Percentiles rank a stretch among this genome's conserved stretches.
These are phyloP conservation scores for Rosalia funebris DNA, from an alignment of 2,888 invertebrate species.

Conservation along the genomic window DNA sequence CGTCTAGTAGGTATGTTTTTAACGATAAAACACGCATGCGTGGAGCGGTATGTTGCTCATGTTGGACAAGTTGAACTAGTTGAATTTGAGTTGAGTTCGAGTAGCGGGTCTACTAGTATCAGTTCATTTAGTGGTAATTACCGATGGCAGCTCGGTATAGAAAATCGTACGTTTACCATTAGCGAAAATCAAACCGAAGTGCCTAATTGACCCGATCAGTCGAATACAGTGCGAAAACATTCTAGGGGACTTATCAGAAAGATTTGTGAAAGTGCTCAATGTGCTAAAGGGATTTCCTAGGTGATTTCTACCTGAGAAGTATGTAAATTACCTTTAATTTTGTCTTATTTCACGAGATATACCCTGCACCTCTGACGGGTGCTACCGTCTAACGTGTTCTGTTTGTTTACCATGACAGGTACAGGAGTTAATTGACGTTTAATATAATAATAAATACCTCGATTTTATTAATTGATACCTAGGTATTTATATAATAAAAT, in stretches of 20 bases:
- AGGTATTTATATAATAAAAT: conserved; percentile 38
- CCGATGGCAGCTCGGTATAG: conserved; percentile 19
- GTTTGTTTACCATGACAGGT: conserved; percentile 5
- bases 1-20: too few relatives aligned
- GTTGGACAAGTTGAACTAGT: conserved; percentile 25
- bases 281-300: conserved; percentile 41
- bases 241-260: conserved; percentile 2
- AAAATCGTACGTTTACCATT: conserved; percentile 6
- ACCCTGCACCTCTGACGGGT: conserved; percentile 1
- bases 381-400: conserved; percentile 11
- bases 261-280: conserved; percentile 27
- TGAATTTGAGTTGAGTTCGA: conserved; percentile 30
- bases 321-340: conserved; percentile 33
- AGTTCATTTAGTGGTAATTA: conserved; percentile 20
- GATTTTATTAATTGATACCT: not conserved
- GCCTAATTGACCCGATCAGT: conserved; percentile 9
- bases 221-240: conserved; percentile 11
- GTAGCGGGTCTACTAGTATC: conserved; percentile 23
- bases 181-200: not conserved
- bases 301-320: conserved; percentile 41
- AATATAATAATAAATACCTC: not conserved
- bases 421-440: not conserved
- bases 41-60: conserved; percentile 15
- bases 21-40: conserved; percentile 17
- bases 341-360: conserved; percentile 1